Evolutionary conservation across 37 sponge, comb jelly and placozoan species (phyloP).

Genomic region (Haliclona indistincta): DNA sequence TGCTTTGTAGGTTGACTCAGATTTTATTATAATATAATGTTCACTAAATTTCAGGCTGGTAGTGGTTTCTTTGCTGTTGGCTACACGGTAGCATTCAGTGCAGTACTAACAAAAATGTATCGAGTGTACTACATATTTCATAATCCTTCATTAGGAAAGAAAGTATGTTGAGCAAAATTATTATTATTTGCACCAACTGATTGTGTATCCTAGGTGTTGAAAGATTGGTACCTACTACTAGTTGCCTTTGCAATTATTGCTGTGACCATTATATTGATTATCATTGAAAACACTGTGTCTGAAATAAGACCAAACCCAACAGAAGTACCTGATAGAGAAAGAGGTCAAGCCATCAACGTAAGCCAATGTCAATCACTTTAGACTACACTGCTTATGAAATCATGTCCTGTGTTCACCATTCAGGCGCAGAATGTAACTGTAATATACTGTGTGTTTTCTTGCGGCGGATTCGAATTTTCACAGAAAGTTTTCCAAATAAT

Average conservation of each 20-base stretch:
- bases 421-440: too few species aligned
- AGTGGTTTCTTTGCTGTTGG: not conserved
- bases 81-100: not conserved
- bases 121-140: not conserved
- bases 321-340: too few species aligned
- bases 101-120: not conserved
- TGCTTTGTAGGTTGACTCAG: not conserved
- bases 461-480: too few species aligned
- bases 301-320: too few species aligned
- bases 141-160: not conserved
- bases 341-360: too few species aligned
- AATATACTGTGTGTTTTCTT: too few species aligned
- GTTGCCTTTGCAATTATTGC: slow-evolving; percentile 8
- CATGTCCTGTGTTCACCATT: too few species aligned
- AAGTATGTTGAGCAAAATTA: not conserved
- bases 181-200: not conserved
- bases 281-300: too few species aligned
- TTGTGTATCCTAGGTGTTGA: not conserved
- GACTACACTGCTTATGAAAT: too few species aligned
- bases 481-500: too few species aligned
- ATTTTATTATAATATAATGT: not conserved
- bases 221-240: slow-evolving; percentile 43
- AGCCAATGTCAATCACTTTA: too few species aligned
- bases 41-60: not conserved
- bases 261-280: too few species aligned